Percentiles rank a stretch among this genome's conserved stretches.
Conservation (phyloP, 2,888 invertebrate species). For the Stenichneumon culpator region DNA sequence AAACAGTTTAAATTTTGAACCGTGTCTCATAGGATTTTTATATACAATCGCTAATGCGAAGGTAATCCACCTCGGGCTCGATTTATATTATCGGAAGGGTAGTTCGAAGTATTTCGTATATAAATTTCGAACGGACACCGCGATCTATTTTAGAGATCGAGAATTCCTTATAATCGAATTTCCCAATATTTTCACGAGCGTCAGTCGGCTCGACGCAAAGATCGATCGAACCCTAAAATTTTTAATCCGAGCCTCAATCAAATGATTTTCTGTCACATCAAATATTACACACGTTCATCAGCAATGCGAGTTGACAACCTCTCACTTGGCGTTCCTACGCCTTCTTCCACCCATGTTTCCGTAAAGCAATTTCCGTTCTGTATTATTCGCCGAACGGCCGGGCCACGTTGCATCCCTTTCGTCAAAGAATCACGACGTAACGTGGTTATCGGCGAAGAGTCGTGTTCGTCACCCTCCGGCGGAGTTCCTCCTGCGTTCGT, state of each 20-base stretch:
- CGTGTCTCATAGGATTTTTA: no score
- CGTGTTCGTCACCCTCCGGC: conserved; percentile 2
- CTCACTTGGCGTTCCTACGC: neutral
- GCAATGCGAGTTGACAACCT: neutral
- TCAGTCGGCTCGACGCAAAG: neutral
- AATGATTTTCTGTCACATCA: neutral
- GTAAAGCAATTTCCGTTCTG: neutral
- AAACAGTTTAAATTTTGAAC: no score
- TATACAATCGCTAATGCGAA: no score
- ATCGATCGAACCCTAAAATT: neutral
- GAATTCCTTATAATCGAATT: no score
- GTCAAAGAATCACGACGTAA: conserved; percentile 19
- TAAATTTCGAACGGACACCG: no score
- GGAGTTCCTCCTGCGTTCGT: conserved; percentile 10
- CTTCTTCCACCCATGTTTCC: neutral
- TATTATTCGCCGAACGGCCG: neutral
- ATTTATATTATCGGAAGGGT: no score
- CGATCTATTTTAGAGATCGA: no score
- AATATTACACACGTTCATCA: neutral
- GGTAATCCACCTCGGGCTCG: no score
- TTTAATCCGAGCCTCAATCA: neutral
- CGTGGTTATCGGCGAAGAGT: conserved; percentile 10
- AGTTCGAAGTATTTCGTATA: no score
- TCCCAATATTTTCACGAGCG: neutral
- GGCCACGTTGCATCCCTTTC: neutral